Conservation (phyloP, 1,140 invertebrate genomes). For the Hyphantria cunea region DNA sequence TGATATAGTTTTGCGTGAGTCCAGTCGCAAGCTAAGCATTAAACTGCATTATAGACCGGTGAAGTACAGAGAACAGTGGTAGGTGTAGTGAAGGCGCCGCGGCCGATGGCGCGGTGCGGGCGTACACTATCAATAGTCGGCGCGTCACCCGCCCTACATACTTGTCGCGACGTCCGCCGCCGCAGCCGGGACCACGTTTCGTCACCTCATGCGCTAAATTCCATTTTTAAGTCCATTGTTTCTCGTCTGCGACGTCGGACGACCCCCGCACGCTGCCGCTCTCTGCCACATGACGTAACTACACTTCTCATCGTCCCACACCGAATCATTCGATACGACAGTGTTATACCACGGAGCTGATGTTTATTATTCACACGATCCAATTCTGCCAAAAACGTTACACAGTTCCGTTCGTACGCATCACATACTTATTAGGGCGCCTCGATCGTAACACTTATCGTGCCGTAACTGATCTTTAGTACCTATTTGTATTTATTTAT, state of each 20-base stretch:
- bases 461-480: constrained; percentile 7
- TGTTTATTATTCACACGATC: constrained; percentile 54
- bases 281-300: constrained; percentile 27
- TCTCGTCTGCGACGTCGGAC: constrained; percentile 24
- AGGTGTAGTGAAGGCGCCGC: constrained; percentile 30
- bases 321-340: constrained; percentile 30
- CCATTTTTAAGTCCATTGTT: constrained; percentile 45
- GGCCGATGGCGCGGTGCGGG: constrained; percentile 31
- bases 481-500: constrained; percentile 27
- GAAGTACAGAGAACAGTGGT: constrained; percentile 46
- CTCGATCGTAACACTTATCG: constrained; percentile 32
- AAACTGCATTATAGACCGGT: constrained; percentile 46
- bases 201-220: constrained; percentile 64
- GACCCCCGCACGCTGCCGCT: constrained; percentile 6
- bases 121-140: constrained; percentile 67
- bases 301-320: constrained; percentile 24
- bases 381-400: constrained; percentile 46
- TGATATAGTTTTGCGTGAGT: background rate
- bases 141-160: constrained; percentile 70
- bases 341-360: constrained; percentile 35
- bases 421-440: constrained; percentile 37
- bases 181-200: constrained; percentile 52
- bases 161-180: constrained; percentile 52
- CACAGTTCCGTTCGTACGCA: constrained; percentile 34
- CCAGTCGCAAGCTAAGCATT: constrained; percentile 26